Base-by-base conservation (phyloP, 2,797 vertebrate genomes). In the Coreius guichenoti region DNA sequence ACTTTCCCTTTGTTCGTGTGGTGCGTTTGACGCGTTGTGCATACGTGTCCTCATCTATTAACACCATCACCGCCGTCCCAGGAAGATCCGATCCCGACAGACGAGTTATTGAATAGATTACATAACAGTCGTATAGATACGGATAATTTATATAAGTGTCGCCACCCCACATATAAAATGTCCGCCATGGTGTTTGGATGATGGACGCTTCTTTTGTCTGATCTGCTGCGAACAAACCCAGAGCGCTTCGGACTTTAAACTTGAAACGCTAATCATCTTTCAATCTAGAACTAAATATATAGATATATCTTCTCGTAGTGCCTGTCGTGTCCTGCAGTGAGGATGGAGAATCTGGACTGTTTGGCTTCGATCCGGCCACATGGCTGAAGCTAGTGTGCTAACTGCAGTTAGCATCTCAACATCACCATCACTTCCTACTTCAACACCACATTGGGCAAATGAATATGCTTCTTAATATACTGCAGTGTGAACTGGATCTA, bases 331-430 rank as follows among this genome's bases (percentile, higher is more conserved):
- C 0, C 1, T 1, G 9, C 5, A 9, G 0, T 0, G 19, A 36
- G n/a, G 3, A 0, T 9, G 4, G 1, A 16, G 14, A 23, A 3
- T 47, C 47, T 29, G 72, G 31, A 74, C 29, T 81, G 39, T 19
- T 87, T 95, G 95, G 94, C 94, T 87, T 70, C 79, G 87, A 89
- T 94, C 93, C 94, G 95, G 91, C 93, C 95, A 95, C 95, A 96
- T 96, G 95, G 94, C 90, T 87, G 83, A 85, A 80, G 89, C 80
- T 80, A 88, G 51, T 85, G 87, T 89, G 94, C 93, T 95, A 94
- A 88, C 76, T 31, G 51, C 75, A 63, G 84, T 79, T 89, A 91
- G 88, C 88, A 83, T 75, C 76, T 61, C 63, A 45, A 56, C 45
- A 16, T 45, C 14, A 76, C 36, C 12, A 74, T 51, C 45, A 43